Evolutionary conservation across 2,888 invertebrate species (phyloP), one percentile per base, ranked within the genome.

Genomic region (Notodonta ziczac): DNA sequence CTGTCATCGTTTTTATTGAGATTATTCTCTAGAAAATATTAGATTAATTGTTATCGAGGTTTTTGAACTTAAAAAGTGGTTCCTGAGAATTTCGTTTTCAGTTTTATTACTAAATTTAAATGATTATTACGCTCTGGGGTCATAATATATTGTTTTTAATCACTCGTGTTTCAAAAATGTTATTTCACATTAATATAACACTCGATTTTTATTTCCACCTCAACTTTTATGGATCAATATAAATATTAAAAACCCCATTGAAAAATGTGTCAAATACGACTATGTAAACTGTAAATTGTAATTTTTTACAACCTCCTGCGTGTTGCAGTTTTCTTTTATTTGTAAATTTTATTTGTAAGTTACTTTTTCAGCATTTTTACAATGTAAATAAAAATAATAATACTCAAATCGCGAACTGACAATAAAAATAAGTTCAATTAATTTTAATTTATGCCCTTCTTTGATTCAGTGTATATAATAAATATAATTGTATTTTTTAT

Each of bases 321-420:
- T 44, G 46, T 69, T 70, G 65, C 73, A 73, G 67, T 75, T 70
- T n/a, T 73, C 24, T 72, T 72, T 68, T 71, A 73, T 76, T 76
- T 75, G 74, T 76, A 76, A 72, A 72, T 76, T 70, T 66, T 73
- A 74, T 73, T 77, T 75, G 66, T 74, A 74, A 72, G 70, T 78
- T 79, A 69, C 74, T 80, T 82, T 77, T 78, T 77, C 81, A 75
- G 76, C 78, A 79, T 83, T 84, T 83, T 81, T 78, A 80, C 81
- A 79, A 78, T 90, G 87, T 87, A 89, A 83, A 88, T 88, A 88
- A 80, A 69, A 83, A 78, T 78, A 89, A 90, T 90, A 89, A 93
- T 93, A 93, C 92, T 93, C 93, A 89, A 86, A 88, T 81, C 83
- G 89, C 91, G 91, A 92, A 92, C 93, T 93, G 93, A 93, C 93